Evolutionary conservation across 2,113 vertebrate genomes (phyloP).

Genomic region (Rhizomys pruinosus): DNA sequence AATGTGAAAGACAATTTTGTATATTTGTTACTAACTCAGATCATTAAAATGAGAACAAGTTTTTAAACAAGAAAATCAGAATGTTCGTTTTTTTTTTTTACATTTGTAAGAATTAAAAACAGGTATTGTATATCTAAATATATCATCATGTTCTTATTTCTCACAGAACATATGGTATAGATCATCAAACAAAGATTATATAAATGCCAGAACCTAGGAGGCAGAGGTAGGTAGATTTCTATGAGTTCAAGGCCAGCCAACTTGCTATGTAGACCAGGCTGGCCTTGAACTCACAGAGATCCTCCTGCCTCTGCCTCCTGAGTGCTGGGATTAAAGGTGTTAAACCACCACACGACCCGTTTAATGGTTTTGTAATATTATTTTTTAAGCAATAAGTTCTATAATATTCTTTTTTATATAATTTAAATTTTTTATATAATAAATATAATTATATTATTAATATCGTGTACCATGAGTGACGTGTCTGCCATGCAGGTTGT

Average conservation of each 20-base stretch:
- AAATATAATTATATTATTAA: too few relatives aligned
- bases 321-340: too few relatives aligned
- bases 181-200: not conserved
- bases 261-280: too few relatives aligned
- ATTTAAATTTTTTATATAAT: too few relatives aligned
- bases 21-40: constrained; percentile 89
- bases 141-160: not conserved
- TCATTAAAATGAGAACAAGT: constrained; percentile 89
- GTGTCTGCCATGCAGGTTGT: too few relatives aligned
- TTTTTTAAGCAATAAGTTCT: too few relatives aligned
- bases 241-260: not conserved
- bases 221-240: not conserved
- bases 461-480: too few relatives aligned
- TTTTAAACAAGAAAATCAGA: constrained; percentile 86
- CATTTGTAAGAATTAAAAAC: constrained; percentile 57
- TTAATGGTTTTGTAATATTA: too few relatives aligned
- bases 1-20: constrained; percentile 90
- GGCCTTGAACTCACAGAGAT: too few relatives aligned
- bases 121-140: not conserved
- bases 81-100: constrained; percentile 76
- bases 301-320: too few relatives aligned
- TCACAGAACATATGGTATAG: not conserved
- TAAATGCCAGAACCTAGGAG: not conserved
- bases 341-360: too few relatives aligned
- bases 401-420: too few relatives aligned